phyloP scores from a whole-genome alignment of 2,888 invertebrate species.

The Augiades crinisus region DNA sequence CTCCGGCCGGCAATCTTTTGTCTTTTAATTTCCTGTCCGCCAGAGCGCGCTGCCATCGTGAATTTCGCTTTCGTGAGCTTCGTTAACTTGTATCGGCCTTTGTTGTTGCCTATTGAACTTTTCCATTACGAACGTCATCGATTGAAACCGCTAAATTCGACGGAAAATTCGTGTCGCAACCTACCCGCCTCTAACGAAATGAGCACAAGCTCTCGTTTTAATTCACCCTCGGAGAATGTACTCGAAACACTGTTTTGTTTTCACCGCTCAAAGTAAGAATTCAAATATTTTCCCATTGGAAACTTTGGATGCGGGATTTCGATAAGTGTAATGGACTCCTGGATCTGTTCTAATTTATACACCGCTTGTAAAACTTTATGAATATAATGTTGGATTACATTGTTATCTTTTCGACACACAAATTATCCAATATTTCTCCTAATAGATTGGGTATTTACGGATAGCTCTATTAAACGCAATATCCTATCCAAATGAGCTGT shows the following conservation, averaged over 20 bases:
- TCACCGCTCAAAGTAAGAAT: slow-evolving; percentile 49
- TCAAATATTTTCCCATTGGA: slow-evolving; percentile 70
- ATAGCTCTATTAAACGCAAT: too few species aligned
- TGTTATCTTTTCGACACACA: too few species aligned
- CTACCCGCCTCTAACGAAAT: slow-evolving; percentile 49
- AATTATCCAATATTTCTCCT: too few species aligned
- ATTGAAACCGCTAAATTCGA: slow-evolving; percentile 74
- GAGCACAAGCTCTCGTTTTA: slow-evolving; percentile 51
- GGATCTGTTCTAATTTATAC: slow-evolving; percentile 34
- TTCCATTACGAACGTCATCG: slow-evolving; percentile 74
- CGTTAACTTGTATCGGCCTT: slow-evolving; percentile 77
- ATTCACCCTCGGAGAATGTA: slow-evolving; percentile 61
- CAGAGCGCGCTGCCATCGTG: slow-evolving; percentile 67
- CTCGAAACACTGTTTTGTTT: slow-evolving; percentile 57
- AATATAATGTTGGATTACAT: slow-evolving; percentile 3
- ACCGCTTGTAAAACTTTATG: slow-evolving; percentile 8
- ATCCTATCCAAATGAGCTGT: slow-evolving; percentile 2
- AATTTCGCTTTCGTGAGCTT: slow-evolving; percentile 77
- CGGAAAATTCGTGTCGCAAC: slow-evolving; percentile 64
- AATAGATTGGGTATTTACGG: too few species aligned
- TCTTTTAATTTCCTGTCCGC: slow-evolving; percentile 79
- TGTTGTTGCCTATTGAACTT: slow-evolving; percentile 79
- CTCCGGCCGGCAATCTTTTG: slow-evolving; percentile 73
- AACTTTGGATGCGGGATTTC: slow-evolving; percentile 63
- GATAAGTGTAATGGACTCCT: slow-evolving; percentile 61